Evolutionary conservation across 2,888 invertebrate genomes (phyloP).

Genomic region (Ischnura elegans): DNA sequence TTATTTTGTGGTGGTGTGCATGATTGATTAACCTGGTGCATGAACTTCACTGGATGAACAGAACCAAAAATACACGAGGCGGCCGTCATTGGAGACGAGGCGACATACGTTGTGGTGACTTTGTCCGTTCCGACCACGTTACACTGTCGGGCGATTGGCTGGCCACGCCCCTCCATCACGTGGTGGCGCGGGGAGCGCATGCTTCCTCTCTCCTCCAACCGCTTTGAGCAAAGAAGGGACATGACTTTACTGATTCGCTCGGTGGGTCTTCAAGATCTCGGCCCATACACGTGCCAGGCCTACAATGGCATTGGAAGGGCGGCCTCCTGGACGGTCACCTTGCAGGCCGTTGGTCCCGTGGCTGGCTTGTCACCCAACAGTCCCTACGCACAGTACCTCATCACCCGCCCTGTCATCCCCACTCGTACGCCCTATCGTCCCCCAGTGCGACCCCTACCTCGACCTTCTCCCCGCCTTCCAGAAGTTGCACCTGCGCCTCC

Average conservation of each 20-base stretch:
- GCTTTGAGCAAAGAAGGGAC: constrained; percentile 87
- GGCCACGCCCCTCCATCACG: constrained; percentile 88
- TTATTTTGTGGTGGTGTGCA: constrained; percentile 34
- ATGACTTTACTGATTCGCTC: constrained; percentile 87
- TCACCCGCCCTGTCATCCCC: constrained; percentile 79
- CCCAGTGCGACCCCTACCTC: constrained; percentile 49
- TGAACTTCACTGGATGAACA: constrained; percentile 74
- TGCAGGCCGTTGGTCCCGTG: constrained; percentile 87
- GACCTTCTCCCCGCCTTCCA: constrained; percentile 36
- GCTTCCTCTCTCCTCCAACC: constrained; percentile 85
- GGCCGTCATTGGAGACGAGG: constrained; percentile 84
- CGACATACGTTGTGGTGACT: constrained; percentile 84
- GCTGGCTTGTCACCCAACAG: constrained; percentile 78
- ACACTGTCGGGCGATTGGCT: constrained; percentile 90
- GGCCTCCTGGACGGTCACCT: constrained; percentile 86
- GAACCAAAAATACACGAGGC: constrained; percentile 82
- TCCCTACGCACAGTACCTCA: constrained; percentile 82
- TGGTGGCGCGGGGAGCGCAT: constrained; percentile 91
- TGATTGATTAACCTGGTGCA: constrained; percentile 10
- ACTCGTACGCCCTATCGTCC: constrained; percentile 73
- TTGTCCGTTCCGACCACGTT: constrained; percentile 86
- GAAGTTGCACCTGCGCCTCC: constrained; percentile 71
- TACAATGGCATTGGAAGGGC: constrained; percentile 90
- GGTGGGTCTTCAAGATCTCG: constrained; percentile 86
- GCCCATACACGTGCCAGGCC: constrained; percentile 93